These are phyloP conservation scores for Regulus satrapa DNA, from an alignment of 2,113 vertebrate genomes.

Conservation along the genomic window DNA sequence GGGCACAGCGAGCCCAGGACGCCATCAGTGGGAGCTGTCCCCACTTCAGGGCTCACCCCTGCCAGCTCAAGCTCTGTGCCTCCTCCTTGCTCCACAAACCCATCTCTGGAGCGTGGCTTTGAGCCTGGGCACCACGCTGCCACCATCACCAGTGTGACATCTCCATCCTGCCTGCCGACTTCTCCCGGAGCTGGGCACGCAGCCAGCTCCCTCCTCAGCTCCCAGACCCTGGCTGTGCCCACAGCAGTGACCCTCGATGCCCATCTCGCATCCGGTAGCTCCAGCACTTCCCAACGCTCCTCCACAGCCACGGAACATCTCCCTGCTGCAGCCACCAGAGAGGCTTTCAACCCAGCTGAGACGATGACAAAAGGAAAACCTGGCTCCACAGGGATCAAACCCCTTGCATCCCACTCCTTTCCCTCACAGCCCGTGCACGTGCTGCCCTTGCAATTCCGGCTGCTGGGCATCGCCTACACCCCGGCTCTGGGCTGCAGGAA, in stretches of 20 bases:
- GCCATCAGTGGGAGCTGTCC: accelerated
- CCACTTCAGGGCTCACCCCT: background rate
- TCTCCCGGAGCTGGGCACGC: background rate
- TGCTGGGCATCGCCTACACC: background rate
- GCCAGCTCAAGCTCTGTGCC: background rate
- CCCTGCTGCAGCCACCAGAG: background rate
- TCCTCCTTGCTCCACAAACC: background rate
- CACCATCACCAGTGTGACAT: too few species aligned
- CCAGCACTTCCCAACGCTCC: background rate
- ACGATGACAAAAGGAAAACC: accelerated
- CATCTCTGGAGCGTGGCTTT: accelerated
- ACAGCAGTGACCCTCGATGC: background rate
- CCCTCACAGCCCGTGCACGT: accelerated
- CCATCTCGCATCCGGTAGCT: accelerated
- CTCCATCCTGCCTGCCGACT: background rate
- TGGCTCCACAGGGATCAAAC: accelerated
- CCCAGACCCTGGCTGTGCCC: background rate
- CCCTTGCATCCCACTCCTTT: background rate
- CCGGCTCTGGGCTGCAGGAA: background rate
- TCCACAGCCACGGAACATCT: background rate
- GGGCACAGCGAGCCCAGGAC: background rate
- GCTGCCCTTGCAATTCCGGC: slow-evolving; percentile 14
- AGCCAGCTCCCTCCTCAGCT: background rate
- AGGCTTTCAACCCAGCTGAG: background rate
- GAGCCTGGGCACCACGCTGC: background rate